Evolutionary conservation across 2,113 vertebrate species (phyloP).

Genomic region (Gopherus evgoodei): DNA sequence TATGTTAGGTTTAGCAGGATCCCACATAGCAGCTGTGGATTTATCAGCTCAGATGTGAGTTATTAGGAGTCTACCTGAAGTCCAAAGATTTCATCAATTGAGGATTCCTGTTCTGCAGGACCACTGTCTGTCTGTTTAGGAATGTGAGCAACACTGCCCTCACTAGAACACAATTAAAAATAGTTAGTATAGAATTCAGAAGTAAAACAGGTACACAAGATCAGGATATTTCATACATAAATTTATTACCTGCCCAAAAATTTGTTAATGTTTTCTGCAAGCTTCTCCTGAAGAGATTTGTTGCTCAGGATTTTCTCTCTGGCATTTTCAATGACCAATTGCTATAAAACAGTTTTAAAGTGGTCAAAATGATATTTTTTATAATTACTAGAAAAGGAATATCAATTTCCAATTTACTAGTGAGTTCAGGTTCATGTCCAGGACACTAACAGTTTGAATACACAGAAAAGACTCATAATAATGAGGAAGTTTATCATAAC

Average conservation of each 20-base stretch:
- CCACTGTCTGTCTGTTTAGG: conserved; percentile 84
- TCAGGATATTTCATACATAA: neutral
- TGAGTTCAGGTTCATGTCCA: neutral
- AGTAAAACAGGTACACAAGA: neutral
- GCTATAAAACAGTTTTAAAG: conserved; percentile 82
- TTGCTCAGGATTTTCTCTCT: conserved; percentile 96
- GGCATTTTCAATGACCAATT: conserved; percentile 98
- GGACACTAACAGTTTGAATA: neutral
- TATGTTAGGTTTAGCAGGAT: neutral
- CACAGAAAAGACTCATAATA: neutral
- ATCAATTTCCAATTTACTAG: neutral
- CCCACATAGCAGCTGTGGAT: neutral
- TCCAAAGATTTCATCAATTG: conserved; percentile 97
- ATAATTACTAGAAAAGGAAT: neutral
- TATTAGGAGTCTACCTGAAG: conserved; percentile 85
- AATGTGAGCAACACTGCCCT: conserved; percentile 83
- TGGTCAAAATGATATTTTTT: conserved; percentile 15
- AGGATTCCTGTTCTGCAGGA: conserved; percentile 88
- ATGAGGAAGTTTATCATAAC: neutral
- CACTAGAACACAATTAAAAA: conserved; percentile 77
- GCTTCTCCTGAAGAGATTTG: conserved; percentile 95
- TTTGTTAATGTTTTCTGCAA: conserved; percentile 99
- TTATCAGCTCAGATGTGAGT: neutral
- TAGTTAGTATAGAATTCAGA: conserved; percentile 46
- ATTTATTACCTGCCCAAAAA: conserved; percentile 90